Evolutionary conservation across 2,113 vertebrate species (phyloP).

Genomic region (Brachyhypopomus occidentalis): DNA sequence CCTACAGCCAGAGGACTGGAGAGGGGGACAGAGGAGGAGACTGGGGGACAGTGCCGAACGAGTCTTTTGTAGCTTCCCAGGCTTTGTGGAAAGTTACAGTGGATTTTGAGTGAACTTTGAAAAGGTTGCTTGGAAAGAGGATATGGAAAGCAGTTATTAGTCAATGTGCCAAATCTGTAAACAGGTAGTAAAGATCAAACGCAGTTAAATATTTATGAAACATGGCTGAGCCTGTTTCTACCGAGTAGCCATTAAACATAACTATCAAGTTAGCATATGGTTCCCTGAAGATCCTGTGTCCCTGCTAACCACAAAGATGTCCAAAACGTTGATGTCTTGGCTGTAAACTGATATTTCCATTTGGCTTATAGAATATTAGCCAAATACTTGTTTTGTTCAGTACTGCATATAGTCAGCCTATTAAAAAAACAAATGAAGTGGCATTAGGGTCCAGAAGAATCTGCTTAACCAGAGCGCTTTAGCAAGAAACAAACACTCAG

Average conservation of each 20-base stretch:
- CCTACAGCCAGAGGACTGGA: conserved; percentile 64
- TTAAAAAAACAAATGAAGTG: conserved; percentile 65
- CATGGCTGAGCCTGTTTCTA: conserved; percentile 56
- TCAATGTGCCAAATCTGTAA: conserved; percentile 70
- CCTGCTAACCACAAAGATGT: conserved; percentile 55
- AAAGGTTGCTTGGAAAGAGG: conserved; percentile 70
- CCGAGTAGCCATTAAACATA: neutral
- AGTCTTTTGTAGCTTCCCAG: conserved; percentile 60
- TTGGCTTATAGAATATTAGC: conserved; percentile 71
- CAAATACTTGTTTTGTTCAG: conserved; percentile 72
- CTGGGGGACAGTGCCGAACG: conserved; percentile 58
- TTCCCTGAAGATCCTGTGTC: conserved; percentile 51
- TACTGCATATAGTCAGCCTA: conserved; percentile 62
- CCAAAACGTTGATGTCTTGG: conserved; percentile 72
- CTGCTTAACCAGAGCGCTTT: conserved; percentile 6
- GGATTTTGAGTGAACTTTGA: conserved; percentile 66
- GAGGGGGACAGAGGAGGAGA: conserved; percentile 23
- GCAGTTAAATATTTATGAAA: conserved; percentile 65
- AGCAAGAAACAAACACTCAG: neutral
- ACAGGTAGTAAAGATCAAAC: conserved; percentile 69
- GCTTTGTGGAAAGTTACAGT: conserved; percentile 67
- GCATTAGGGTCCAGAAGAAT: conserved; percentile 46
- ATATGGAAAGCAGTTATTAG: conserved; percentile 51
- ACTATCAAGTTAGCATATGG: conserved; percentile 12
- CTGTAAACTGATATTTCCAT: conserved; percentile 75